Base-by-base conservation (phyloP, 2,888 invertebrate species). In the Trachelus stipa region DNA sequence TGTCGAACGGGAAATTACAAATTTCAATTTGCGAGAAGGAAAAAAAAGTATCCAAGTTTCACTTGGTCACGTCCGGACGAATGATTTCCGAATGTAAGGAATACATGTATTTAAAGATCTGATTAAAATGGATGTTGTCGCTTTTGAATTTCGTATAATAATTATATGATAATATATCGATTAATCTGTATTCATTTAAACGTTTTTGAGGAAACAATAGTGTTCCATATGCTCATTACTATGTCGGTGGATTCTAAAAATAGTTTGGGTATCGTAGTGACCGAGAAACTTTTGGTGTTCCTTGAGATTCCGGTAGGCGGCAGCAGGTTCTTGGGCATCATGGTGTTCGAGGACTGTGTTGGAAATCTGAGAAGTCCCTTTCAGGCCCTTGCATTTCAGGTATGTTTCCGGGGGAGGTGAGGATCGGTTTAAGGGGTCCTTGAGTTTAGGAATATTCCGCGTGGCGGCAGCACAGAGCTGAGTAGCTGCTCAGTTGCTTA, bases 401-500 rank as follows among this genome's bases (percentile, higher is more conserved):
- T 31, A 74, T 68, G 73, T 68, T 56, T 74, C 74, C 74, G 34
- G 30, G 40, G 79, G 74, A 79, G 79, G 76, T 68, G 56, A 56
- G 69, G 81, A 83, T 82, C 83, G 82, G 82, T 82, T 73, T 71
- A 77, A 73, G 69, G 76, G 73, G 71, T 77, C 11, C 30, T 15
- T 31, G 68, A 73, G 78, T 80, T 82, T 78, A 12, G 15, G 40
- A 9, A 77, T 76, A 56, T 76, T 33, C 79, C 85, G 79, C 73
- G 34, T 84, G 88, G 79, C 86, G 88, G 87, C 87, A 83, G 83
- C 87, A 89, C 82, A 68, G 81, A 73, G 40, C 73, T 79, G 82
- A 23, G 9, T 23, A 23, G 56, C 9, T 23, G 56, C 23, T 56
- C 83, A 87, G 86, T 86, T 79, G 73, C 71, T 75, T 40, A 77